Conservation (phyloP, 1,140 invertebrate genomes). For the Arctopsyche grandis region DNA sequence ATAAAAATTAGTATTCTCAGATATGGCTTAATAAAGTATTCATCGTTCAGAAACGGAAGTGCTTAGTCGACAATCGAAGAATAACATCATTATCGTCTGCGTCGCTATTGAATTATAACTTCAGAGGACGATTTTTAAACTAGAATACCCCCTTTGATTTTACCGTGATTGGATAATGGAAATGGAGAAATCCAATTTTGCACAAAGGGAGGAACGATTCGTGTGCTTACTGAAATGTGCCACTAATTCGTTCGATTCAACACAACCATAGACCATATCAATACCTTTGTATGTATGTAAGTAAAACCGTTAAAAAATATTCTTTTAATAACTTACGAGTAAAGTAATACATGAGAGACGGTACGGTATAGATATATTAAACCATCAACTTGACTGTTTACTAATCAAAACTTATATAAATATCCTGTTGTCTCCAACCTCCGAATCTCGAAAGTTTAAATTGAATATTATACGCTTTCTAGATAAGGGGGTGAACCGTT, state of each 20-base stretch:
- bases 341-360: no score
- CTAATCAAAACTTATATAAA: no score
- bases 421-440: no score
- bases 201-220: not conserved
- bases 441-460: not conserved
- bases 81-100: slow-evolving; percentile 24
- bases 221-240: no score
- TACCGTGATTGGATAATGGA: slow-evolving; percentile 35
- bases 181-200: slow-evolving; percentile 33
- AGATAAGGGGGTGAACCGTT: not conserved
- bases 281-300: no score
- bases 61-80: slow-evolving; percentile 32
- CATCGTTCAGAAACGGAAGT: slow-evolving; percentile 20
- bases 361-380: no score
- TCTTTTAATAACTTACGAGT: no score
- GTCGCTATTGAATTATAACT: slow-evolving; percentile 31
- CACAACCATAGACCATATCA: not conserved
- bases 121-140: slow-evolving; percentile 29
- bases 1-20: no score
- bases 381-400: no score
- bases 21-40: no score
- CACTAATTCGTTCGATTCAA: not conserved
- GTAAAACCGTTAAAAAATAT: no score
- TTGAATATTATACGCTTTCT: not conserved
- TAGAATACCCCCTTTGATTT: slow-evolving; percentile 39